Evolutionary conservation across 1,140 invertebrate genomes (phyloP), one percentile per base, ranked within the genome.

Genomic region (Drosophila ficusphila): DNA sequence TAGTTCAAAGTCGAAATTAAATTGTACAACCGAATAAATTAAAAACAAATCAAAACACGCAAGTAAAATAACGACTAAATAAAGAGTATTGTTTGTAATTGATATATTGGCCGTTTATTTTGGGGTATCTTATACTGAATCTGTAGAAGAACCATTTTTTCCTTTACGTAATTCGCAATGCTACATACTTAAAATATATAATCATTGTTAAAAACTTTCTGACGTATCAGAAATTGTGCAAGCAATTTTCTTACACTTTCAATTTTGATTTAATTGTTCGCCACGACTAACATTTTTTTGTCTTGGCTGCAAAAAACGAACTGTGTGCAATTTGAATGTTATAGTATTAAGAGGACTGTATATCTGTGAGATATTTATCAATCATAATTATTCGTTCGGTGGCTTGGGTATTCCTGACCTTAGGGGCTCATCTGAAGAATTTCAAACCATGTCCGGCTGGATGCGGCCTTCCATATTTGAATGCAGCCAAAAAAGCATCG

Each of bases 401-500:
- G 18, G n/a, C 11, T 27, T 0, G 0, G 12, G 23, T 27, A 18
- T 2, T 29, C 3, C 0, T 58, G 34, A 58, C 34, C 57, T 18
- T 36, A 12, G 36, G 41, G 53, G 25, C 25, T 19, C 21, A 34
- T n/a, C 54, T 31, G 4, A 49, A 29, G 62, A 65, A 67, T 67
- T 62, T 51, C 8, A 29, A 25, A 11, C 9, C 18, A 65, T 67
- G 62, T 67, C 34, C 60, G n/a, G 19, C 29, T 33, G 57, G 25
- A 6, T 18, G 60, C 25, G 49, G 61, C 60, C 65, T 67, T 67
- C 62, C 60, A 67, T 67, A 67, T 67, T 65, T 67, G 62, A 67
- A 65, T 67, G 9, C 19, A 29, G 34, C 62, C 34, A 33, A 67
- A 67, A 61, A 58, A 52, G 58, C 69, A 73, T 36, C 41, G 47